A percentile compares a stretch with the other conserved stretches of the same genome.
phyloP scores from a whole-genome alignment of 1,140 invertebrate species.

The Aphidius ervi region DNA sequence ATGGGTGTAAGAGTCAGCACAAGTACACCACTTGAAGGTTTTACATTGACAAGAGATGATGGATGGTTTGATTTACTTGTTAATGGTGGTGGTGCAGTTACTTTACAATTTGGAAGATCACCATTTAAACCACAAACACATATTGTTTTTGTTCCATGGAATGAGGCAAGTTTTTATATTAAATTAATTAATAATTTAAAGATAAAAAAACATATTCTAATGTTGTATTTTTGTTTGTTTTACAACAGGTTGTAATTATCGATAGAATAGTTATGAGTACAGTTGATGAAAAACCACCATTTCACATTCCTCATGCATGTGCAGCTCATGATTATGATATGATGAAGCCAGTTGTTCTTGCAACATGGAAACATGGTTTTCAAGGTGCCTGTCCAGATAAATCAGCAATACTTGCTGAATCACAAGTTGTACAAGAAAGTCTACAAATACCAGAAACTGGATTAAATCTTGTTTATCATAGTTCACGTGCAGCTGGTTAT shows the following conservation, averaged over 20 bases:
- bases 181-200: background rate
- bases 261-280: slow-evolving; percentile 82
- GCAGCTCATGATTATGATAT: slow-evolving; percentile 86
- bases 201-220: background rate
- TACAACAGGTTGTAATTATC: slow-evolving; percentile 76
- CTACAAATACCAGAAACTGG: slow-evolving; percentile 89
- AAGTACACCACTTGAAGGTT: slow-evolving; percentile 84
- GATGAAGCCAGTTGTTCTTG: slow-evolving; percentile 90
- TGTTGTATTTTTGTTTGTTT: background rate
- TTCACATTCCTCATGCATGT: slow-evolving; percentile 70
- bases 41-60: slow-evolving; percentile 86
- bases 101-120: slow-evolving; percentile 86
- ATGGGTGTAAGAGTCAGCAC: slow-evolving; percentile 92
- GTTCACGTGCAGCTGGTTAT: slow-evolving; percentile 86
- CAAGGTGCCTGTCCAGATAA: slow-evolving; percentile 91
- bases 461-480: slow-evolving; percentile 91
- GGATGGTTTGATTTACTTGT: slow-evolving; percentile 96
- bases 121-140: slow-evolving; percentile 87
- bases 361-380: slow-evolving; percentile 95
- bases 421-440: slow-evolving; percentile 92
- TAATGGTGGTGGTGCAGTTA: slow-evolving; percentile 94
- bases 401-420: slow-evolving; percentile 88
- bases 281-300: slow-evolving; percentile 67
- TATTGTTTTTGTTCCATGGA: slow-evolving; percentile 94
- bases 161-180: slow-evolving; percentile 67